A percentile compares a stretch with the other conserved stretches of the same genome.
phyloP scores from a whole-genome alignment of 2,888 invertebrate species.

The Philaethria dido region DNA sequence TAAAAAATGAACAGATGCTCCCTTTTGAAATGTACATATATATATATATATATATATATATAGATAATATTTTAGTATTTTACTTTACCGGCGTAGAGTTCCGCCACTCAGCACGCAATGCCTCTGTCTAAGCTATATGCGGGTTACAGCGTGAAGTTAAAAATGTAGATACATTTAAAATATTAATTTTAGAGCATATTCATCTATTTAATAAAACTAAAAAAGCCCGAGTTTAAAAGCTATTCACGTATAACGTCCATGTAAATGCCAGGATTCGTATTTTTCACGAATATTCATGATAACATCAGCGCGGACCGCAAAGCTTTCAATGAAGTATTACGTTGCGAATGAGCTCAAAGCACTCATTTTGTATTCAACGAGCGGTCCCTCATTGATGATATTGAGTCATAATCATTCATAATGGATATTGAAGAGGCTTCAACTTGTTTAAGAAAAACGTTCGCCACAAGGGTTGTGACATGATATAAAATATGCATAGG shows the following conservation, averaged over 20 bases:
- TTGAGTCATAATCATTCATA: constrained; percentile 64
- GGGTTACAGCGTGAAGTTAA: too few relatives aligned
- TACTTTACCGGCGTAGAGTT: too few relatives aligned
- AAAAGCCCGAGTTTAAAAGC: constrained; percentile 1
- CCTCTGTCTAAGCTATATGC: too few relatives aligned
- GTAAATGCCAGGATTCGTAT: constrained; percentile 47
- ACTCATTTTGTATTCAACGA: constrained; percentile 71
- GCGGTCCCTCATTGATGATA: constrained; percentile 60
- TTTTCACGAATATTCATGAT: constrained; percentile 59
- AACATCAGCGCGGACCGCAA: constrained; percentile 57
- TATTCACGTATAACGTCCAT: constrained; percentile 29
- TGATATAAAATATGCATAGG: constrained; percentile 6
- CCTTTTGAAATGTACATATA: too few relatives aligned
- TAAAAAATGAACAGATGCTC: too few relatives aligned
- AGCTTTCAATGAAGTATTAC: constrained; percentile 67
- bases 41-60: too few relatives aligned
- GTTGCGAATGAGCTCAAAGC: constrained; percentile 55
- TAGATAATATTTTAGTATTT: too few relatives aligned
- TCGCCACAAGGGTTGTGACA: constrained; percentile 25
- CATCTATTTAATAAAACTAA: constrained; percentile 1
- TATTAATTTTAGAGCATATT: not conserved
- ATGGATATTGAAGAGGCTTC: constrained; percentile 54
- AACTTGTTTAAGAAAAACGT: constrained; percentile 39
- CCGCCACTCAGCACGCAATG: too few relatives aligned
- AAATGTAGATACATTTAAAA: too few relatives aligned